Evolutionary conservation across 2,797 vertebrate species (phyloP).

Genomic region (Xyrichtys novacula): DNA sequence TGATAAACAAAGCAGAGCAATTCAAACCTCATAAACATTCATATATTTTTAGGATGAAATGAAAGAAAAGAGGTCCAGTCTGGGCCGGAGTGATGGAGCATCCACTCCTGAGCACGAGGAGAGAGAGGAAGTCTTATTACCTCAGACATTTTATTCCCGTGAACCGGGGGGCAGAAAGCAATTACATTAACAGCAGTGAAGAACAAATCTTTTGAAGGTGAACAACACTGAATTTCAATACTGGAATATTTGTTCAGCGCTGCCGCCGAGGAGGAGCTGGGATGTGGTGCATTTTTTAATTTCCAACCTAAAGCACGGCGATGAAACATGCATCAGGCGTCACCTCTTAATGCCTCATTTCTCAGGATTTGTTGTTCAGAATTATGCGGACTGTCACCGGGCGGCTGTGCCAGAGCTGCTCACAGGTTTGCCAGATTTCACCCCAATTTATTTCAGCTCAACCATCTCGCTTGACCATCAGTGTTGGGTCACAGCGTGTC

Average conservation of each 20-base stretch:
- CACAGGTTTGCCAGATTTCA: slow-evolving; percentile 21
- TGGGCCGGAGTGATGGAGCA: slow-evolving; percentile 36
- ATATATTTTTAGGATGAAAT: slow-evolving; percentile 50
- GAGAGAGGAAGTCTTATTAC: slow-evolving; percentile 55
- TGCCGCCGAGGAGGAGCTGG: slow-evolving; percentile 24
- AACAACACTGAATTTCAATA: slow-evolving; percentile 65
- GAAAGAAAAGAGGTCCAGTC: slow-evolving; percentile 45
- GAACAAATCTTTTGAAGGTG: slow-evolving; percentile 68
- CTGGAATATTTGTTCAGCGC: slow-evolving; percentile 49
- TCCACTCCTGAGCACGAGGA: slow-evolving; percentile 21
- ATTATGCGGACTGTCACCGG: slow-evolving; percentile 21
- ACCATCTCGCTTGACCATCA: slow-evolving; percentile 27
- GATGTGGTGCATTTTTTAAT: slow-evolving; percentile 37
- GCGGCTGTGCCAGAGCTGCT: neutral
- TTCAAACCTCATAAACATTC: slow-evolving; percentile 49
- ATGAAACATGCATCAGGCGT: slow-evolving; percentile 44
- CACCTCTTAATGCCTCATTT: neutral
- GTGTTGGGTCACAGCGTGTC: slow-evolving; percentile 15
- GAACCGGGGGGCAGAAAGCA: slow-evolving; percentile 63
- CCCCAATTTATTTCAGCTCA: slow-evolving; percentile 23
- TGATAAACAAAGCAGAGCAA: slow-evolving; percentile 57
- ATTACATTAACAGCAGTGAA: slow-evolving; percentile 70
- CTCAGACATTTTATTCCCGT: slow-evolving; percentile 60
- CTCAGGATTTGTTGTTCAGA: slow-evolving; percentile 19
- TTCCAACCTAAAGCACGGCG: slow-evolving; percentile 19